phyloP scores from a whole-genome alignment of 1,140 invertebrate genomes.

The Zaprionus nigranus region DNA sequence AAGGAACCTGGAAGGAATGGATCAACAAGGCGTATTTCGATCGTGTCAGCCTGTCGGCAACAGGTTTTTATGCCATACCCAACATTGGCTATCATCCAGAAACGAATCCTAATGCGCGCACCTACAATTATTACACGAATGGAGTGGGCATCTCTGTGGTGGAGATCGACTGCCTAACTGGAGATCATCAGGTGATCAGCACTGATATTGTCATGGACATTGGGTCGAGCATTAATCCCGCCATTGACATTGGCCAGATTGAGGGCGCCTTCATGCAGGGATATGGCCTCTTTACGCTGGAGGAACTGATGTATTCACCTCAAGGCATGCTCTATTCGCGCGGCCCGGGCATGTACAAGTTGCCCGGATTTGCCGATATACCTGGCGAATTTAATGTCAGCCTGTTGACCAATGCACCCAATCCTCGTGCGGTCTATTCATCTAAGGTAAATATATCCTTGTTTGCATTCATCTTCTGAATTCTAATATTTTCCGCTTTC shows the following conservation, averaged over 20 bases:
- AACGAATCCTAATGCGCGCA: conserved; percentile 88
- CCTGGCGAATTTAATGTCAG: conserved; percentile 97
- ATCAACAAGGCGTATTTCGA: conserved; percentile 92
- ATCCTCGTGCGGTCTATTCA: conserved; percentile 96
- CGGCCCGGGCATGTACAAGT: conserved; percentile 97
- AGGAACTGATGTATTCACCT: conserved; percentile 94
- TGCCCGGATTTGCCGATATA: conserved; percentile 95
- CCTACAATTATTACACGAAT: conserved; percentile 93
- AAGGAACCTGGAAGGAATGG: conserved; percentile 95
- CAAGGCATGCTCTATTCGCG: conserved; percentile 91
- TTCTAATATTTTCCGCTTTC: neutral
- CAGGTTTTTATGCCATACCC: conserved; percentile 94
- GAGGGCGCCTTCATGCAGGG: conserved; percentile 98
- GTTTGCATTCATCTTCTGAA: neutral
- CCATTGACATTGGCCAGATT: conserved; percentile 98
- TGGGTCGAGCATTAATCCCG: conserved; percentile 95
- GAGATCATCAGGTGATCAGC: conserved; percentile 93
- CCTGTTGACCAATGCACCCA: conserved; percentile 93
- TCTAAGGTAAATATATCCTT: conserved; percentile 90
- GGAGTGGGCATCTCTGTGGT: conserved; percentile 92
- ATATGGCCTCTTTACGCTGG: conserved; percentile 95
- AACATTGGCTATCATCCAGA: conserved; percentile 91
- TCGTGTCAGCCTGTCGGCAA: conserved; percentile 92
- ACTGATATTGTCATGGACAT: conserved; percentile 98
- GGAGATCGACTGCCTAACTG: conserved; percentile 95